Evolutionary conservation across 2,888 invertebrate genomes (phyloP).

Genomic region (Torymus tubicola): DNA sequence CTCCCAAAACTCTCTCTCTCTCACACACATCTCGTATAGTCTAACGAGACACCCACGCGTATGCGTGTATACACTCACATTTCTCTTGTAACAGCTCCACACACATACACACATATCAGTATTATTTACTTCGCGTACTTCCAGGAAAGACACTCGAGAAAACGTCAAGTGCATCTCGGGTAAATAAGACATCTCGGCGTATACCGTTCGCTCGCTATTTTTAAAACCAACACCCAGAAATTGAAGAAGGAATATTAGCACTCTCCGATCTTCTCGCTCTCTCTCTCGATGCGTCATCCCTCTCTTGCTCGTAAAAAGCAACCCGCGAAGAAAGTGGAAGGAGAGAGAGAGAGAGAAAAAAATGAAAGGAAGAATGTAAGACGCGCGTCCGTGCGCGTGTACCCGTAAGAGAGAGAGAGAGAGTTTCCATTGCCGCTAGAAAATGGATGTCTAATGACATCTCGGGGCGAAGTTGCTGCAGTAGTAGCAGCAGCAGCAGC

Average conservation of each 20-base stretch:
- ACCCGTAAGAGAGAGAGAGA: background rate
- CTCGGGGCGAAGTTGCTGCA: constrained; percentile 21
- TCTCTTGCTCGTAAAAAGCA: background rate
- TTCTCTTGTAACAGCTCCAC: background rate
- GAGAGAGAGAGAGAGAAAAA: background rate
- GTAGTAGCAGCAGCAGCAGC: background rate
- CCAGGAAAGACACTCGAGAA: constrained; percentile 17
- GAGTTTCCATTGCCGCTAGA: constrained; percentile 40
- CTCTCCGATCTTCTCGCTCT: constrained; percentile 8
- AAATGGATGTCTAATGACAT: constrained; percentile 58
- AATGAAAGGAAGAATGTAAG: background rate
- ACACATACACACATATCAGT: background rate
- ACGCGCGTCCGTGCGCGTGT: background rate
- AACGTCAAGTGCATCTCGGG: constrained; percentile 16
- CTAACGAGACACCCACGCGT: too few relatives aligned
- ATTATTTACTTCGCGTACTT: constrained; percentile 1
- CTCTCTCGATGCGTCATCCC: background rate
- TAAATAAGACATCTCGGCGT: too few relatives aligned
- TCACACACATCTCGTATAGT: too few relatives aligned
- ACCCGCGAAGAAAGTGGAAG: background rate
- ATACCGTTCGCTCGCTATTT: background rate
- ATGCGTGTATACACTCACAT: background rate
- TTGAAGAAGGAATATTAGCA: constrained; percentile 28
- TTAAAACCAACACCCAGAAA: constrained; percentile 21
- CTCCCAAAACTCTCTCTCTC: too few relatives aligned